These are phyloP conservation scores for Propithecus deckenii DNA, from an alignment of 2,797 vertebrate genomes.

Conservation along the genomic window DNA sequence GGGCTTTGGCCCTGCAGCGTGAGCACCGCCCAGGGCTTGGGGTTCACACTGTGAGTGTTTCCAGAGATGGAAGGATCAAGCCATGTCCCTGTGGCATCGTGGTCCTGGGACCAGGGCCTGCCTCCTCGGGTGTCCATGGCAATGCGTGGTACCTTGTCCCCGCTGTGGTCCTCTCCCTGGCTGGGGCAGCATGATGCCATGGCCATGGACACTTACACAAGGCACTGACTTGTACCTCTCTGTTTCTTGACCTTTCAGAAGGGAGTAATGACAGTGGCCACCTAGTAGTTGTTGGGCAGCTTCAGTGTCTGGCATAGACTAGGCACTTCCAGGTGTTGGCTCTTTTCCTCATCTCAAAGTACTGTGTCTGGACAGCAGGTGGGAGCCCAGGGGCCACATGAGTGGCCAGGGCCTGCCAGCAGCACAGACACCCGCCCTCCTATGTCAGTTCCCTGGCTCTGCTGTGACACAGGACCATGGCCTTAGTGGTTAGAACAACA, in stretches of 20 bases:
- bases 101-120: neutral
- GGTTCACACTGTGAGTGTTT: neutral
- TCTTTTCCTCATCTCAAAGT: neutral
- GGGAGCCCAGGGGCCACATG: neutral
- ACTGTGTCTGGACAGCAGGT: neutral
- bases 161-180: neutral
- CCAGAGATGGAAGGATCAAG: neutral
- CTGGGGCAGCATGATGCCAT: neutral
- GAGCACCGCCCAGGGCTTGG: neutral
- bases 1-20: neutral
- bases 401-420: neutral
- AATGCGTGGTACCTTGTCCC: neutral
- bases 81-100: neutral
- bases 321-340: neutral
- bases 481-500: neutral
- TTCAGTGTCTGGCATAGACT: rapidly evolving
- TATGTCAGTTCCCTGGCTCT: neutral
- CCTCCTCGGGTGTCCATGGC: too few relatives aligned
- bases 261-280: neutral
- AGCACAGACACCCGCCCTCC: neutral
- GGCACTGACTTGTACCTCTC: neutral
- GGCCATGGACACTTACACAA: neutral
- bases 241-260: neutral
- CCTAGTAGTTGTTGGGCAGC: neutral
- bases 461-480: neutral